Evolutionary conservation across 2,113 vertebrate genomes (phyloP).

Genomic region (Peromyscus leucopus): DNA sequence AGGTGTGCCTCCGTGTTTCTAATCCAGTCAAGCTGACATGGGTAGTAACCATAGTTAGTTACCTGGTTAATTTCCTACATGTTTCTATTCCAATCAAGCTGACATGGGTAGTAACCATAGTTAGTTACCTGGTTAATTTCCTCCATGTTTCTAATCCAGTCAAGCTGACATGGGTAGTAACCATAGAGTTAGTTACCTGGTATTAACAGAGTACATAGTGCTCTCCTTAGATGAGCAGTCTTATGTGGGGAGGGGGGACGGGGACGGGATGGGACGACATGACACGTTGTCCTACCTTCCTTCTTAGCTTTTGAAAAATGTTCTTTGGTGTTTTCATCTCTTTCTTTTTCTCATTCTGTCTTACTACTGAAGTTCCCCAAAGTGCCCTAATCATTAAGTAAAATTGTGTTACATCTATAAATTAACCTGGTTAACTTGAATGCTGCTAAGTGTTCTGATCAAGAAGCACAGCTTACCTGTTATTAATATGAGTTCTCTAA

Average conservation of each 20-base stretch:
- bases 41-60: background rate
- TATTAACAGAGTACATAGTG: background rate
- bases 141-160: background rate
- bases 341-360: slow-evolving; percentile 22
- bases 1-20: background rate
- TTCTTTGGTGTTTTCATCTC: background rate
- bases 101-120: background rate
- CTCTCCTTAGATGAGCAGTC: background rate
- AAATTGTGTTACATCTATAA: background rate
- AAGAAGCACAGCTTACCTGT: background rate
- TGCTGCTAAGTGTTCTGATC: background rate
- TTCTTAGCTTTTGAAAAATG: slow-evolving; percentile 13
- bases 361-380: background rate
- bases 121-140: background rate
- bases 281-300: background rate
- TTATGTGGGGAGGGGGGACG: background rate
- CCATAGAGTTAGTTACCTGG: background rate
- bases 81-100: too few relatives aligned
- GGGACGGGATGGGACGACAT: too few relatives aligned
- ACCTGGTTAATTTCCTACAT: background rate
- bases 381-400: background rate
- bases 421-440: background rate
- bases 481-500: background rate
- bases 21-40: background rate
- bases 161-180: background rate